Evolutionary conservation across 2,113 vertebrate species (phyloP).

Genomic region (Ceyx cyanopectus): DNA sequence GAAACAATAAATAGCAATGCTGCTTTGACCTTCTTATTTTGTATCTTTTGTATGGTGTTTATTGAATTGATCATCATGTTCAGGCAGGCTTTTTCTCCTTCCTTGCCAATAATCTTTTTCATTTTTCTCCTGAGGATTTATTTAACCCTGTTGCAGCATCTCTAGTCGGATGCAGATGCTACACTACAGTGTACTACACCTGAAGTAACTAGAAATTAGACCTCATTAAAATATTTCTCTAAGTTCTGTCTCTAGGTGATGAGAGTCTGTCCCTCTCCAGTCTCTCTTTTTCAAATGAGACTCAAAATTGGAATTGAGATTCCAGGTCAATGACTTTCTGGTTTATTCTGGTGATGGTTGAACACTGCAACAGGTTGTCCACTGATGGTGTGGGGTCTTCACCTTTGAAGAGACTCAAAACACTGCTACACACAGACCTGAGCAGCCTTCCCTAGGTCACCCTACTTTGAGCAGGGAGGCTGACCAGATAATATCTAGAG

Average conservation of each 20-base stretch:
- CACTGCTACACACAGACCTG: background rate
- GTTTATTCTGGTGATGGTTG: background rate
- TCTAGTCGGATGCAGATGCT: background rate
- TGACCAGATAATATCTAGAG: background rate
- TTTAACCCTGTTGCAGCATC: background rate
- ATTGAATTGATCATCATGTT: background rate
- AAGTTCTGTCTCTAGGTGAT: background rate
- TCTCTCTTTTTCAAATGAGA: background rate
- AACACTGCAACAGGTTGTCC: background rate
- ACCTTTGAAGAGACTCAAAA: background rate
- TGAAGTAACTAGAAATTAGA: background rate
- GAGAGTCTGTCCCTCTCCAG: background rate
- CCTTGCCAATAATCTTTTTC: background rate
- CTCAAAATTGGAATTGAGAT: background rate
- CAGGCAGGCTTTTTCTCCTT: background rate
- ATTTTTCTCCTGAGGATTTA: background rate
- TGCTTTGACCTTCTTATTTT: background rate
- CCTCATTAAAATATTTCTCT: background rate
- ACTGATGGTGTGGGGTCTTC: background rate
- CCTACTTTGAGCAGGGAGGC: background rate
- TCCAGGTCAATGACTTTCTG: background rate
- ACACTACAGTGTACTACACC: background rate
- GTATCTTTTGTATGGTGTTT: background rate
- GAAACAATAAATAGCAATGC: background rate
- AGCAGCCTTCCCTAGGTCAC: background rate